phyloP scores from a whole-genome alignment of 2,888 invertebrate genomes.

The Dicranocentrus wangi region DNA sequence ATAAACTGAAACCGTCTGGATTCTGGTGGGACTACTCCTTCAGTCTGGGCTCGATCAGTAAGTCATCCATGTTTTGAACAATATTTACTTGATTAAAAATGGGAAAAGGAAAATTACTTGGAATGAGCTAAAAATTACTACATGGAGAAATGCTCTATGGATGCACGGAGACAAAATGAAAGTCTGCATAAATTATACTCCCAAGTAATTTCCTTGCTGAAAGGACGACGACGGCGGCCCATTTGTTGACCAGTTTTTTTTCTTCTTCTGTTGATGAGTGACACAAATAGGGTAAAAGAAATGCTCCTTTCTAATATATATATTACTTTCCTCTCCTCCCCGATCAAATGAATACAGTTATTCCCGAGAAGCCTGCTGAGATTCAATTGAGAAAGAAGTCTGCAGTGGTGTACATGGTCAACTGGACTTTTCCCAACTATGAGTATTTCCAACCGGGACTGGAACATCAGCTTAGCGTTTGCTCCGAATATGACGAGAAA shows the following conservation, averaged over 20 bases:
- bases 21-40: slow-evolving; percentile 56
- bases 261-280: too few relatives aligned
- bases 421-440: slow-evolving; percentile 68
- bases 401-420: slow-evolving; percentile 43
- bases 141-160: too few relatives aligned
- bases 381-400: slow-evolving; percentile 41
- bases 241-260: too few relatives aligned
- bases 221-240: too few relatives aligned
- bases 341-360: slow-evolving; percentile 55
- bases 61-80: slow-evolving; percentile 12
- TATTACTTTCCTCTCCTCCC: too few relatives aligned
- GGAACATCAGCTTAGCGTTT: slow-evolving; percentile 66
- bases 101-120: not conserved
- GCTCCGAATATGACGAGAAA: slow-evolving; percentile 41
- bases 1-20: slow-evolving; percentile 76
- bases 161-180: too few relatives aligned
- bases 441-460: slow-evolving; percentile 68
- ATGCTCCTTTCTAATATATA: too few relatives aligned
- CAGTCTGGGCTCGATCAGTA: slow-evolving; percentile 60
- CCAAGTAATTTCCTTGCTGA: too few relatives aligned
- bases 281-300: too few relatives aligned
- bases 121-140: not conserved
- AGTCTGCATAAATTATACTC: too few relatives aligned
- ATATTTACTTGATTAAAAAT: slow-evolving; percentile 14
- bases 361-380: slow-evolving; percentile 67